Conservation (phyloP, 2,113 vertebrate species). For the Xiphophorus couchianus region DNA sequence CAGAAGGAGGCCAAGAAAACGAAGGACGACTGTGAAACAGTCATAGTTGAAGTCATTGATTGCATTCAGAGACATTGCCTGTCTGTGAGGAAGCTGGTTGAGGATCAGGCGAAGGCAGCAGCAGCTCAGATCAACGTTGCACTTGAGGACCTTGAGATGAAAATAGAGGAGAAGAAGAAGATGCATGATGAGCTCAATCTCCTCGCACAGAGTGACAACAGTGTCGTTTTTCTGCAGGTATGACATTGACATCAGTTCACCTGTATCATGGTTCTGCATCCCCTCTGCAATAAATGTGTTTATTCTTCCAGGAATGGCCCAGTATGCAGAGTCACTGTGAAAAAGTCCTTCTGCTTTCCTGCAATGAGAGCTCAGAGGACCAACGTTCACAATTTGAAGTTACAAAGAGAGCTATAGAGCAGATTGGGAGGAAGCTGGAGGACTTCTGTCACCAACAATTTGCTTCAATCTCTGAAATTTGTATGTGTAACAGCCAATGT, state of each 20-base stretch:
- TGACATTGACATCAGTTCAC: neutral
- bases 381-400: constrained; percentile 22
- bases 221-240: constrained; percentile 69
- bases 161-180: constrained; percentile 44
- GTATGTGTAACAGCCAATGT: constrained; percentile 20
- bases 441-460: constrained; percentile 45
- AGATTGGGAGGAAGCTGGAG: constrained; percentile 41
- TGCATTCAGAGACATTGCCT: constrained; percentile 54
- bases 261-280: neutral
- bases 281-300: neutral
- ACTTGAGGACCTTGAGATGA: constrained; percentile 27
- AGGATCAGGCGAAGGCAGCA: constrained; percentile 22
- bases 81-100: constrained; percentile 47
- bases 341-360: neutral
- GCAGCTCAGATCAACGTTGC: constrained; percentile 21
- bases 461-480: constrained; percentile 21
- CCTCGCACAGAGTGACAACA: constrained; percentile 35
- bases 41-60: constrained; percentile 47
- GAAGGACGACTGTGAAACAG: constrained; percentile 48
- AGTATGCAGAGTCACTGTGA: constrained; percentile 15
- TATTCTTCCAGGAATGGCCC: constrained; percentile 45
- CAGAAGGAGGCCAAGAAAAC: constrained; percentile 48
- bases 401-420: constrained; percentile 25
- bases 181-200: constrained; percentile 49
- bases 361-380: neutral